Percentiles rank a stretch among this genome's conserved stretches.
Evolutionary conservation across 2,888 invertebrate species (phyloP).

Genomic region (Pasiphila rectangulata): DNA sequence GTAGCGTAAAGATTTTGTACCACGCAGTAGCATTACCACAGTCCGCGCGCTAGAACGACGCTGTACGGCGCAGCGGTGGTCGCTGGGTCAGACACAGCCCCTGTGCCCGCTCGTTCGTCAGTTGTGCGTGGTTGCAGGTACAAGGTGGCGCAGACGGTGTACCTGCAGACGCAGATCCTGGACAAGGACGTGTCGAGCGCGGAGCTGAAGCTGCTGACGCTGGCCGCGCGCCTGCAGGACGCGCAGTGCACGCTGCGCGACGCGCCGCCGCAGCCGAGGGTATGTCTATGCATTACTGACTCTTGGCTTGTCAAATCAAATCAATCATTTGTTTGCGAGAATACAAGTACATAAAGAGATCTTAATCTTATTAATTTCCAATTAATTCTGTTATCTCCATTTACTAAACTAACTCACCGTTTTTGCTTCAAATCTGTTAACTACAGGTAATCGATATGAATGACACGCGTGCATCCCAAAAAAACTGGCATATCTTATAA

Average conservation of each 20-base stretch:
- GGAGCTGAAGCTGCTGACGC: conserved; percentile 65
- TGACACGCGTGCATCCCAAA: no score
- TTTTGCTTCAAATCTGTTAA: no score
- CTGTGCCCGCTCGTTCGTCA: neutral
- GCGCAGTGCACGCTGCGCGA: conserved; percentile 48
- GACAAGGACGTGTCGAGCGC: conserved; percentile 84
- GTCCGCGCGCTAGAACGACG: no score
- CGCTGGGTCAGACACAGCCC: neutral
- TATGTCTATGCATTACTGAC: conserved; percentile 8
- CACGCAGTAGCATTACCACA: no score
- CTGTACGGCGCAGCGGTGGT: no score
- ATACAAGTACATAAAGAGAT: no score
- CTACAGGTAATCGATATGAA: no score
- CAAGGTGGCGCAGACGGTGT: conserved; percentile 93
- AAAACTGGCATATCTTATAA: no score
- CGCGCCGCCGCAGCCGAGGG: conserved; percentile 23
- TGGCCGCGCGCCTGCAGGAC: conserved; percentile 69
- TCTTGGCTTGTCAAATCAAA: neutral
- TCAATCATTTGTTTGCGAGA: neutral
- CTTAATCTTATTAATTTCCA: no score
- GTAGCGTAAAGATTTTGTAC: no score
- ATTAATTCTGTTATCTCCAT: no score
- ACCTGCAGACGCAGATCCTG: conserved; percentile 89
- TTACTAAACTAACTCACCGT: no score
- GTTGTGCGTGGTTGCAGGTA: conserved; percentile 69